A percentile compares a stretch with the other conserved stretches of the same genome.
phyloP scores from a whole-genome alignment of 2,797 vertebrate species.

The Prionace glauca region DNA sequence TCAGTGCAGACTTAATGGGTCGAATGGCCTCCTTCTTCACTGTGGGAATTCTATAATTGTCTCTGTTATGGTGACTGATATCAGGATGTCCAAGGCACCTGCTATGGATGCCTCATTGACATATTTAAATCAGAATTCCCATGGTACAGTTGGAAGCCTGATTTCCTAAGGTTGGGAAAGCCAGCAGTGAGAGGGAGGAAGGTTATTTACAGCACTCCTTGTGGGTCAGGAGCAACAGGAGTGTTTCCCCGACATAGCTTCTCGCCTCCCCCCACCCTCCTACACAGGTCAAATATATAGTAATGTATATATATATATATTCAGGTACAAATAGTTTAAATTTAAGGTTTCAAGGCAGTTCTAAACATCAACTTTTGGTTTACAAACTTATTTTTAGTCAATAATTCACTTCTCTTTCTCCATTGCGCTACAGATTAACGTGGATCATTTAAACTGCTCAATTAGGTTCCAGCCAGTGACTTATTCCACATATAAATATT shows the following conservation, averaged over 20 bases:
- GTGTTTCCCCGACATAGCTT: background rate
- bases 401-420: background rate
- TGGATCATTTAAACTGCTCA: background rate
- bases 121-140: background rate
- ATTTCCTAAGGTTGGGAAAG: background rate
- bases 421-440: too few relatives aligned
- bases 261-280: background rate
- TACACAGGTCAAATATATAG: background rate
- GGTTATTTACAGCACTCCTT: background rate
- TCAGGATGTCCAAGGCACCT: slow-evolving; percentile 34
- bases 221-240: background rate
- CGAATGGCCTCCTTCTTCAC: too few relatives aligned
- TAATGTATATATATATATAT: background rate
- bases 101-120: background rate
- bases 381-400: background rate
- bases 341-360: background rate
- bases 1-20: too few relatives aligned
- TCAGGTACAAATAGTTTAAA: background rate
- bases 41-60: background rate
- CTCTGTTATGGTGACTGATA: background rate
- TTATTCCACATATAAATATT: background rate
- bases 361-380: background rate
- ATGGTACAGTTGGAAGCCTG: background rate
- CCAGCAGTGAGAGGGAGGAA: background rate
- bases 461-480: background rate